Evolutionary conservation across 1,140 invertebrate genomes (phyloP).

Genomic region (Belonocnema kinseyi): DNA sequence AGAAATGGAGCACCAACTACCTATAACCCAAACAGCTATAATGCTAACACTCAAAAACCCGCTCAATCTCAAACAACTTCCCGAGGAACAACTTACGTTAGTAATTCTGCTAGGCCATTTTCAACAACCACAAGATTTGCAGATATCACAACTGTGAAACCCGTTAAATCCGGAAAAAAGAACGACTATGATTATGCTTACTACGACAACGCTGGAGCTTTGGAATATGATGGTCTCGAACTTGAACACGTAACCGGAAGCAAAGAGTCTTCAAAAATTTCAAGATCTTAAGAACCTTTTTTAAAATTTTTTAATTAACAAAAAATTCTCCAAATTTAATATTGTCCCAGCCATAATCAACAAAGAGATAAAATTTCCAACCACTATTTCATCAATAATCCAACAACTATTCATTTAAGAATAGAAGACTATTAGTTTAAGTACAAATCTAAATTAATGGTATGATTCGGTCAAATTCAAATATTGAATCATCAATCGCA

Average conservation of each 20-base stretch:
- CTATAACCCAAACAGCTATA: conserved; percentile 67
- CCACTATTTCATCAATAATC: background rate
- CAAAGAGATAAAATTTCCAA: background rate
- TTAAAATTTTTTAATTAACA: background rate
- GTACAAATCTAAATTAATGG: no score
- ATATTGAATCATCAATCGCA: no score
- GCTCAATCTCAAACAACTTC: conserved; percentile 56
- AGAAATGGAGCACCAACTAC: conserved; percentile 62
- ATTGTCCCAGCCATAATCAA: conserved; percentile 5
- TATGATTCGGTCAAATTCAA: no score
- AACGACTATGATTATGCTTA: conserved; percentile 74
- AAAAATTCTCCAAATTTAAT: conserved; percentile 15
- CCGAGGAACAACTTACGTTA: conserved; percentile 61
- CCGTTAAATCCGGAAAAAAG: conserved; percentile 65
- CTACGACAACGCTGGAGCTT: conserved; percentile 68
- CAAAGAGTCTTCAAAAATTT: conserved; percentile 71
- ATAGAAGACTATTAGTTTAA: background rate
- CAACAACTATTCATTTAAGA: background rate
- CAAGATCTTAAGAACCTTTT: conserved; percentile 43
- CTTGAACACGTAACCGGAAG: conserved; percentile 68
- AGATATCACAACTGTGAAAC: conserved; percentile 57
- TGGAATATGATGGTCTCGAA: conserved; percentile 69
- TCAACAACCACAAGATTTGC: conserved; percentile 64
- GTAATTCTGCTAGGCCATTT: conserved; percentile 65
- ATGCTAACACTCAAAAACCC: conserved; percentile 58